These are phyloP conservation scores for Ivindomyrus marchei DNA, from an alignment of 2,113 vertebrate species.

Conservation along the genomic window DNA sequence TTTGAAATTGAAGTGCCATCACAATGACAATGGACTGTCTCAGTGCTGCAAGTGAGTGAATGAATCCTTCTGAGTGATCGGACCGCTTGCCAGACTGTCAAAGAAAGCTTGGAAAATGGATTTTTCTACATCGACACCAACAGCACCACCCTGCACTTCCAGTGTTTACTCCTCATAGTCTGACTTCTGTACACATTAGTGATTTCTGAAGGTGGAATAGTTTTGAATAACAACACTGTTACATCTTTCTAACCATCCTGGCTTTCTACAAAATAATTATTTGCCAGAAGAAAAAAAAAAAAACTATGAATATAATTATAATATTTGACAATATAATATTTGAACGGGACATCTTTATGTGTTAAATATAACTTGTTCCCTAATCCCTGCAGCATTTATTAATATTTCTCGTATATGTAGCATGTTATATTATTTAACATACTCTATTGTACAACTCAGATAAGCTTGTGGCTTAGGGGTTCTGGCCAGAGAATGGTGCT, in stretches of 20 bases:
- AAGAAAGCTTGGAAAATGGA: conserved; percentile 36
- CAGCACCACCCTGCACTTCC: conserved; percentile 12
- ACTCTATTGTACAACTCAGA: not conserved
- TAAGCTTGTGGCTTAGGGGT: not conserved
- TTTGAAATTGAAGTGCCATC: conserved; percentile 42
- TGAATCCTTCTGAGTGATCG: conserved; percentile 39
- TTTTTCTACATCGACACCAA: conserved; percentile 33
- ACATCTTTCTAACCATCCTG: not conserved
- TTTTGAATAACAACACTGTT: not conserved
- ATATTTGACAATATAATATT: conserved; percentile 16
- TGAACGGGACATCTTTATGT: conserved; percentile 20
- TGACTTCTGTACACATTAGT: not conserved
- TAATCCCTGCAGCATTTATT: conserved; percentile 43
- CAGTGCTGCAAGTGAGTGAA: conserved; percentile 30
- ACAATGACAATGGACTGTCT: conserved; percentile 38
- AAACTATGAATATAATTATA: not conserved
- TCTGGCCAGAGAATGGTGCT: conserved; percentile 43
- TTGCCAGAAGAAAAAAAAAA: not conserved
- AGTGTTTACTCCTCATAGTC: not conserved
- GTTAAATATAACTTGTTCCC: conserved; percentile 22
- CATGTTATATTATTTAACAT: not conserved
- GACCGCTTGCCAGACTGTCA: conserved; percentile 25
- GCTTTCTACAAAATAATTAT: not conserved
- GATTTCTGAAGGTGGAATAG: not conserved
- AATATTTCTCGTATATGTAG: conserved; percentile 25